Evolutionary conservation across 2,888 invertebrate species (phyloP).

Genomic region (Hypsopygia costalis): DNA sequence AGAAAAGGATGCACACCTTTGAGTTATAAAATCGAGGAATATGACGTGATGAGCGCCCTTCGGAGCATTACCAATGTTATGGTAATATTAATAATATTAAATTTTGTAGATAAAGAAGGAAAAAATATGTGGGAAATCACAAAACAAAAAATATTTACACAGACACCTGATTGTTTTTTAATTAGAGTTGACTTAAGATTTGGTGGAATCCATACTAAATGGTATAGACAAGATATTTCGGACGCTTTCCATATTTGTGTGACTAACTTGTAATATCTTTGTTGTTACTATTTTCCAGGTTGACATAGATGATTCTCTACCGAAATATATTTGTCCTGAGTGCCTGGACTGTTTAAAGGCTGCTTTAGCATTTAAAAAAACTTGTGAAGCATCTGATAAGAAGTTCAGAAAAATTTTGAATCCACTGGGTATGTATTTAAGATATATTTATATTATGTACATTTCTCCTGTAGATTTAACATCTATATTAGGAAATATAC

Average conservation of each 20-base stretch:
- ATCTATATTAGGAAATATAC: too few species aligned
- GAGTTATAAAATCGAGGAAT: conserved; percentile 53
- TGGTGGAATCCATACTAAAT: too few species aligned
- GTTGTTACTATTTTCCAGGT: conserved; percentile 63
- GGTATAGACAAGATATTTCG: too few species aligned
- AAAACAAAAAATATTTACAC: too few species aligned
- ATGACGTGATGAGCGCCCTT: conserved; percentile 59
- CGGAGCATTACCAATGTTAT: conserved; percentile 57
- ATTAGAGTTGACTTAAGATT: too few species aligned
- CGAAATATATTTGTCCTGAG: conserved; percentile 65
- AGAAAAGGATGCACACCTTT: conserved; percentile 57
- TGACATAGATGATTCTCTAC: conserved; percentile 58
- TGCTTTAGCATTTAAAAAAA: conserved; percentile 56
- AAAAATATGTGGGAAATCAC: too few species aligned
- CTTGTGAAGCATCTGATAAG: conserved; percentile 60
- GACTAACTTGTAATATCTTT: too few species aligned
- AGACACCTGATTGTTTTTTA: too few species aligned
- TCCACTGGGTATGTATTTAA: conserved; percentile 51
- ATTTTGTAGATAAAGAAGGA: too few species aligned
- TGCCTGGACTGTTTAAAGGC: conserved; percentile 58
- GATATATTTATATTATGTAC: too few species aligned
- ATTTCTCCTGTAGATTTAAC: too few species aligned
- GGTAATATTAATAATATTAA: conserved; percentile 32
- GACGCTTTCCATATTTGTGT: too few species aligned
- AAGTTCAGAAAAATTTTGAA: conserved; percentile 62